Evolutionary conservation across 1,140 invertebrate species (phyloP).

Genomic region (Drosophila simulans): DNA sequence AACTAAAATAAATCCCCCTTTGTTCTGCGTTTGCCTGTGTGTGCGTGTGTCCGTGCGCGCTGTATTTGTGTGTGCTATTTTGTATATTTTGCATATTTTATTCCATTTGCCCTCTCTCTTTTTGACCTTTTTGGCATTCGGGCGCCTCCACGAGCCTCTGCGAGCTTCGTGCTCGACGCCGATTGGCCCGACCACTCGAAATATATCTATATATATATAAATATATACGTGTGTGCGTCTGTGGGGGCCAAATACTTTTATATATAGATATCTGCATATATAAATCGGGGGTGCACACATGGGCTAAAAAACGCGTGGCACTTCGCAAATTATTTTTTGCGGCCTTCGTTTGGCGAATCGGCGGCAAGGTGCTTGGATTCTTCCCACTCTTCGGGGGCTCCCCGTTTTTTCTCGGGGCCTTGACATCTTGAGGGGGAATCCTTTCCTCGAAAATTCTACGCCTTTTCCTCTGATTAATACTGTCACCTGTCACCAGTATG

Average conservation of each 20-base stretch:
- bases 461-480: neutral
- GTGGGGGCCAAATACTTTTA: conserved; percentile 56
- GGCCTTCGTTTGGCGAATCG: conserved; percentile 30
- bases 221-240: conserved; percentile 34
- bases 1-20: conserved; percentile 66
- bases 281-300: conserved; percentile 40
- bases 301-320: conserved; percentile 38
- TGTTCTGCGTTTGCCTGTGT: conserved; percentile 5
- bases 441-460: neutral
- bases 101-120: conserved; percentile 72
- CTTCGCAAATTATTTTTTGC: conserved; percentile 24
- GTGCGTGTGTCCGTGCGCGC: neutral
- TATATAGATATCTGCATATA: conserved; percentile 57
- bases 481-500: neutral
- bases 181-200: conserved; percentile 60
- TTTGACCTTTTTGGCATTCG: conserved; percentile 64
- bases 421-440: neutral
- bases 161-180: conserved; percentile 71
- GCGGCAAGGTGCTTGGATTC: conserved; percentile 5
- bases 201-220: conserved; percentile 59
- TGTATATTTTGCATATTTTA: conserved; percentile 81
- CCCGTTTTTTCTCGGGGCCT: neutral
- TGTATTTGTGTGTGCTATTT: conserved; percentile 42
- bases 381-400: neutral
- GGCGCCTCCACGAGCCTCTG: conserved; percentile 48